A percentile compares a stretch with the other conserved stretches of the same genome.
These are phyloP conservation scores for Amphipoea oculea DNA, from an alignment of 2,888 invertebrate genomes.

Conservation along the genomic window DNA sequence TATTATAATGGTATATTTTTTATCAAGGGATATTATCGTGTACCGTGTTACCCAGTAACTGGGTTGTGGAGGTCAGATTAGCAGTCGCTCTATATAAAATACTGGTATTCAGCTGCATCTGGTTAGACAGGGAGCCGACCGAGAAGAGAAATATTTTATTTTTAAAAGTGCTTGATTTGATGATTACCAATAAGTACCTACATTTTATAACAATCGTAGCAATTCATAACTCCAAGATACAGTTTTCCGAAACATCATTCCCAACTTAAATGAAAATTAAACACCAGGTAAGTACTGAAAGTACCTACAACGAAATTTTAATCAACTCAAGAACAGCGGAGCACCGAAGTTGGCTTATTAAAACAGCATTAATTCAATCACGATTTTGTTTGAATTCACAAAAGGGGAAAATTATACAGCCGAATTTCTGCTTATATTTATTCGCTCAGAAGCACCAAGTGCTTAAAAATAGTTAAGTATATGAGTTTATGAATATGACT, in stretches of 20 bases:
- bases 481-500: constrained; percentile 76
- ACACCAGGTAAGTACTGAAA: constrained; percentile 35
- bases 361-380: constrained; percentile 66
- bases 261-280: constrained; percentile 50
- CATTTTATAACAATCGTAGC: constrained; percentile 1
- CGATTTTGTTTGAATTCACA: constrained; percentile 66
- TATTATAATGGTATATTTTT: neutral
- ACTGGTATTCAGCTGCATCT: neutral
- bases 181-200: neutral
- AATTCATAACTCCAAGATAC: constrained; percentile 20
- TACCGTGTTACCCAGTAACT: neutral
- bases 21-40: too few species aligned
- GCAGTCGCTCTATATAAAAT: neutral
- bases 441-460: constrained; percentile 59
- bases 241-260: constrained; percentile 28
- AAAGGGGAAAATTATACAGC: constrained; percentile 64
- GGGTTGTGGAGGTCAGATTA: neutral
- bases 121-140: neutral
- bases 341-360: constrained; percentile 54
- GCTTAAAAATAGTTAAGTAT: constrained; percentile 78
- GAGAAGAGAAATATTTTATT: neutral
- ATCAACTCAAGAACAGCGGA: constrained; percentile 40
- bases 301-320: constrained; percentile 40
- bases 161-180: neutral
- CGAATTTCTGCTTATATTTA: constrained; percentile 62